These are phyloP conservation scores for Oenanthe melanoleuca DNA, from an alignment of 2,113 vertebrate species.

Conservation along the genomic window DNA sequence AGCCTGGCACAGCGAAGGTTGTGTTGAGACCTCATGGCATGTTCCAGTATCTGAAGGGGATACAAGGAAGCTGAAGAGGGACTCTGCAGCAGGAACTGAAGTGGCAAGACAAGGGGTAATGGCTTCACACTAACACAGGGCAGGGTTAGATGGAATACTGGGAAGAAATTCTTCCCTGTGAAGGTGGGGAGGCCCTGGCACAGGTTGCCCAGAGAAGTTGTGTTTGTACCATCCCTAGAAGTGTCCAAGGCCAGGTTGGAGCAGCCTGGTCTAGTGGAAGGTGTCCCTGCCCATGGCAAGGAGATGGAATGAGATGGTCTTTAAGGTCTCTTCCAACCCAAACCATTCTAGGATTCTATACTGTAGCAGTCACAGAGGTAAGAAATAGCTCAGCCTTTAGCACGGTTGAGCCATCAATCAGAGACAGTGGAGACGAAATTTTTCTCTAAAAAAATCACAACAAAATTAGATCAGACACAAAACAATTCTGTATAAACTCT, in stretches of 20 bases:
- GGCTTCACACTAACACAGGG: not conserved
- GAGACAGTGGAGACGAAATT: not conserved
- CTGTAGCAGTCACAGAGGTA: not conserved
- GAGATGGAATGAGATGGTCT: not conserved
- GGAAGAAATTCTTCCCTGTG: not conserved
- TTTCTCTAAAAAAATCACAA: not conserved
- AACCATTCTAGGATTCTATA: not conserved
- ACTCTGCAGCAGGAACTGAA: not conserved
- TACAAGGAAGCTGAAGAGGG: not conserved
- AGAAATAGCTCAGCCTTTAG: not conserved
- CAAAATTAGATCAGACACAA: not conserved
- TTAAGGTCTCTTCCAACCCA: not conserved
- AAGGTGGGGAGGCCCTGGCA: not conserved
- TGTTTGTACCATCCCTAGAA: not conserved
- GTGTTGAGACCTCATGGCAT: not conserved
- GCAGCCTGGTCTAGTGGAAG: not conserved
- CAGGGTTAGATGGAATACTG: not conserved
- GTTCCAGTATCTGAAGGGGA: not conserved
- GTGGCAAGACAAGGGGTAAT: not conserved
- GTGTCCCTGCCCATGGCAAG: not conserved
- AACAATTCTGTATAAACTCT: not conserved
- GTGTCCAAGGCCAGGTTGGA: not conserved
- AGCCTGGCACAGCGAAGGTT: not conserved
- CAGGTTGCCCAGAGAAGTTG: rapidly evolving
- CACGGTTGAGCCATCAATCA: not conserved